A percentile compares a stretch with the other conserved stretches of the same genome.
These are phyloP conservation scores for Dicrurus megarhynchus DNA, from an alignment of 2,113 vertebrate genomes.

Conservation along the genomic window DNA sequence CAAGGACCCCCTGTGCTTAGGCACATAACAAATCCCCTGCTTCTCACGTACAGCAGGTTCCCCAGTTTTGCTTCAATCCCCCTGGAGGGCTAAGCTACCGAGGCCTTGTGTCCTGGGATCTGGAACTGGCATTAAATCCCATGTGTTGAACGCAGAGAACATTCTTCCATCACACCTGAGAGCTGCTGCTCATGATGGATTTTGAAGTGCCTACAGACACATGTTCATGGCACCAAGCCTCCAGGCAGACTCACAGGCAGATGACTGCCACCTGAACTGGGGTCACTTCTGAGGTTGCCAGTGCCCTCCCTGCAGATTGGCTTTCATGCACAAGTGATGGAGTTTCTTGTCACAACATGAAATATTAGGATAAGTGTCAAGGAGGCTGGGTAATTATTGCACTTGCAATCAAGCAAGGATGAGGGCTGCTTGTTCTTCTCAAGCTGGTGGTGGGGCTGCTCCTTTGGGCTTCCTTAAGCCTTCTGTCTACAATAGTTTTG, in stretches of 20 bases:
- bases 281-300: background rate
- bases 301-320: fast-evolving
- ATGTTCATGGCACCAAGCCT: background rate
- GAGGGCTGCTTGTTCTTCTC: background rate
- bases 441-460: background rate
- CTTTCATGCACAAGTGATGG: background rate
- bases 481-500: background rate
- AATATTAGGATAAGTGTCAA: background rate
- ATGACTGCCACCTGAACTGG: background rate
- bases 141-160: background rate
- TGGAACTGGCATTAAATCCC: background rate
- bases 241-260: background rate
- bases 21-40: background rate
- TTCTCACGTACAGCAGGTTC: background rate
- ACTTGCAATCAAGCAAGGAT: background rate
- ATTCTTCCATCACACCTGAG: background rate
- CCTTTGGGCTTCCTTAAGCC: background rate
- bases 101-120: background rate
- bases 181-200: background rate
- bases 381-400: background rate
- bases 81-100: fast-evolving
- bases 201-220: background rate
- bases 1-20: fast-evolving
- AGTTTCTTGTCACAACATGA: background rate
- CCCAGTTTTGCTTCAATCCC: background rate